phyloP scores from a whole-genome alignment of 2,113 vertebrate species.

The Shinisaurus crocodilurus region DNA sequence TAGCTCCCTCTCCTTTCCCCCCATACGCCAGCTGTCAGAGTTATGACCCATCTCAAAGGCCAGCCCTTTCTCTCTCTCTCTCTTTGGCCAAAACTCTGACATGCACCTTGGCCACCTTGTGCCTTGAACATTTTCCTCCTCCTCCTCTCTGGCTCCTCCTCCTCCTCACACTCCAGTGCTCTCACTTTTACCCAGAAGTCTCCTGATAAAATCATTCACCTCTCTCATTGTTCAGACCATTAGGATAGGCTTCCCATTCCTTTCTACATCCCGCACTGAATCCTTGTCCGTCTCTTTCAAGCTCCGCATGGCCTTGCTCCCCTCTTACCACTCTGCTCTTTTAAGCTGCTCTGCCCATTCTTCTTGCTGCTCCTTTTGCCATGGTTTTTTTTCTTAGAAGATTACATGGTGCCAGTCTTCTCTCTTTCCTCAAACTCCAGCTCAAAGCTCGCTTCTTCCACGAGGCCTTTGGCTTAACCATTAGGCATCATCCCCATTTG shows the following conservation, averaged over 20 bases:
- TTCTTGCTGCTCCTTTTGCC: neutral
- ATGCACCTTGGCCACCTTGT: neutral
- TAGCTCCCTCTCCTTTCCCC: neutral
- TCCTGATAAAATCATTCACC: neutral
- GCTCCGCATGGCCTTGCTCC: neutral
- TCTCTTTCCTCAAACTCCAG: neutral
- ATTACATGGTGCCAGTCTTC: neutral
- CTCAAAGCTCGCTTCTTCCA: no score
- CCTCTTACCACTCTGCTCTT: neutral
- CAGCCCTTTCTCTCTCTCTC: neutral
- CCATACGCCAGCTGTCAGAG: neutral
- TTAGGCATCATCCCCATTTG: neutral
- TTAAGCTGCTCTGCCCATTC: neutral
- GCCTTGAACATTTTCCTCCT: neutral
- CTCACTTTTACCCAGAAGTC: neutral
- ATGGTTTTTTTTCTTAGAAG: neutral
- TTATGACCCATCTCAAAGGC: no score
- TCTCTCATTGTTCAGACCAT: neutral
- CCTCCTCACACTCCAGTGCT: neutral
- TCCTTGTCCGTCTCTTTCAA: neutral
- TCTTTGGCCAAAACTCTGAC: neutral
- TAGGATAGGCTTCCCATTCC: neutral
- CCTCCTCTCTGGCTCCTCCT: neutral
- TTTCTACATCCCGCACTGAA: neutral
- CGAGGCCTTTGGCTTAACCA: neutral